These are phyloP conservation scores for Branchellion lobata DNA, from an alignment of 2,888 invertebrate species.

Conservation along the genomic window DNA sequence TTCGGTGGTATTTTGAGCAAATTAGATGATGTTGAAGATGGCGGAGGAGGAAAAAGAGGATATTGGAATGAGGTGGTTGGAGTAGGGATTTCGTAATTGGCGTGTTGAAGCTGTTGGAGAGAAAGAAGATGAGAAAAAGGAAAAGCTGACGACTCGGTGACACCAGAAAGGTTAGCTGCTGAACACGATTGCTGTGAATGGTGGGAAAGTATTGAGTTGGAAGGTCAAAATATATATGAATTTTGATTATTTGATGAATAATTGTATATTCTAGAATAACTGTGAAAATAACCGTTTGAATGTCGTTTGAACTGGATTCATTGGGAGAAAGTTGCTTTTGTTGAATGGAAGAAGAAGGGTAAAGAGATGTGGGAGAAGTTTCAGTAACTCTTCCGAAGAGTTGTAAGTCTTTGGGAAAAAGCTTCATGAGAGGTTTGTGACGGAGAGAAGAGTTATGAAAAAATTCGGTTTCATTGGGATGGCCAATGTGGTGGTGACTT, in stretches of 20 bases:
- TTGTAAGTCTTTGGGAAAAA: background rate
- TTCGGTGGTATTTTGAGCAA: slow-evolving; percentile 2
- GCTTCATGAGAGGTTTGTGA: slow-evolving; percentile 5
- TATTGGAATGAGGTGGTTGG: background rate
- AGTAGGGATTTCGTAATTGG: background rate
- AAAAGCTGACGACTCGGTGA: background rate
- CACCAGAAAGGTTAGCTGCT: background rate
- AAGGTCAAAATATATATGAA: no score
- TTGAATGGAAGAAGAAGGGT: background rate
- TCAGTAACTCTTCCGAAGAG: background rate
- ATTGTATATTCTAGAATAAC: background rate
- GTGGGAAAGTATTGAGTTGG: no score
- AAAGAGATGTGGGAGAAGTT: background rate
- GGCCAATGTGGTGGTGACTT: slow-evolving; percentile 23
- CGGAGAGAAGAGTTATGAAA: slow-evolving; percentile 1
- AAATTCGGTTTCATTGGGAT: background rate
- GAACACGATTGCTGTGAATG: background rate
- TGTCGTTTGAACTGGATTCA: background rate
- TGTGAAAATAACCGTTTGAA: background rate
- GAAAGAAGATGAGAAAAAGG: background rate
- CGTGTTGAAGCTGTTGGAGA: slow-evolving; percentile 6
- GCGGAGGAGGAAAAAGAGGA: background rate
- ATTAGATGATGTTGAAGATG: background rate
- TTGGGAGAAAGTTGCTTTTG: background rate
- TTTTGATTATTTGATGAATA: no score